These are phyloP conservation scores for Conchocele bisecta DNA, from an alignment of 2,888 invertebrate species.

Conservation along the genomic window DNA sequence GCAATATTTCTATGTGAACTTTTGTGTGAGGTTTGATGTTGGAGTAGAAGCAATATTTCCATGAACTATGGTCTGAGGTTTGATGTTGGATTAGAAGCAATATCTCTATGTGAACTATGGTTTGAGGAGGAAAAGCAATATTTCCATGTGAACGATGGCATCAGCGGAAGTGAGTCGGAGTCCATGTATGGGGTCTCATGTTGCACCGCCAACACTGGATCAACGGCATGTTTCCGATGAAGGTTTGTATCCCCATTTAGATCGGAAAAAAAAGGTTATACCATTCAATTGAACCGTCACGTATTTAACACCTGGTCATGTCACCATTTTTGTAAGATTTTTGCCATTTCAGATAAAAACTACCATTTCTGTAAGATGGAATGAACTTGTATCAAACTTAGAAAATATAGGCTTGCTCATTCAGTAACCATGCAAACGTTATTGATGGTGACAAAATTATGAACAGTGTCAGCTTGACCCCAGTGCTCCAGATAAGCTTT, in stretches of 20 bases:
- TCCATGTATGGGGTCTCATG: conserved; percentile 24
- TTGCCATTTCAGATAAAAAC: not conserved
- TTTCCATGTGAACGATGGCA: conserved; percentile 19
- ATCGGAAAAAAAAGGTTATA: conserved; percentile 27
- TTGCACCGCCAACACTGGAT: not conserved
- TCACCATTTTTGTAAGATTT: too few species aligned
- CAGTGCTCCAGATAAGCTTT: too few species aligned
- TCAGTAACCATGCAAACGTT: too few species aligned
- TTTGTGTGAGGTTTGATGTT: not conserved
- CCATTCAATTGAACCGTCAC: too few species aligned
- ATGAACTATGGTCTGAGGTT: too few species aligned
- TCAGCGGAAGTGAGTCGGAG: conserved; percentile 36
- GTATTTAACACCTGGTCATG: too few species aligned
- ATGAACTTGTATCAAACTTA: too few species aligned
- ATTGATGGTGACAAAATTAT: too few species aligned
- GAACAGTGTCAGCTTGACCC: too few species aligned
- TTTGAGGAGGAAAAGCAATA: not conserved
- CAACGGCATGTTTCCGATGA: not conserved
- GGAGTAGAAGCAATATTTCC: not conserved
- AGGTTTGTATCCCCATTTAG: not conserved
- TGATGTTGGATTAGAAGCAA: not conserved
- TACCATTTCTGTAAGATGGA: too few species aligned
- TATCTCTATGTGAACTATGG: not conserved
- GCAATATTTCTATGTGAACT: not conserved
- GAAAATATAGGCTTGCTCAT: too few species aligned